phyloP scores from a whole-genome alignment of 2,113 vertebrate species.

The Pseudolaguvia tuberculata region DNA sequence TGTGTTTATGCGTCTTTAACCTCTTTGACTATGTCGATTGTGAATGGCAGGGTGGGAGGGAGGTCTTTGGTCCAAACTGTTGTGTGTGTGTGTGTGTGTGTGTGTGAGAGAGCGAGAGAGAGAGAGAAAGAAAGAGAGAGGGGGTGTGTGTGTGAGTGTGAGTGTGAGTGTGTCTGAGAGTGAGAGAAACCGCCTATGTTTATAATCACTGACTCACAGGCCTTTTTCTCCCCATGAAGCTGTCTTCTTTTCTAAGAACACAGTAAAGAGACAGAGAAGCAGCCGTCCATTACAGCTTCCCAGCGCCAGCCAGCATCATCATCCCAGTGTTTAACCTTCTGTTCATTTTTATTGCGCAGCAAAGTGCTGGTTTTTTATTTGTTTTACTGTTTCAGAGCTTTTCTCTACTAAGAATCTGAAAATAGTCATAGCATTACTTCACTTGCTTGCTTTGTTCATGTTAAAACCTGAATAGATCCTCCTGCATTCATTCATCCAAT shows the following conservation, averaged over 20 bases:
- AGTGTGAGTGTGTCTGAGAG: constrained; percentile 42
- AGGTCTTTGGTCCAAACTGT: not conserved
- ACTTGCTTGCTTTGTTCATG: not conserved
- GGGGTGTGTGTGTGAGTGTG: no score
- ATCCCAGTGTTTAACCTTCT: not conserved
- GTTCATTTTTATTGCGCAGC: constrained; percentile 2
- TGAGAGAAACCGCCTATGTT: constrained; percentile 42
- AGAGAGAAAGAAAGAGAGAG: not conserved
- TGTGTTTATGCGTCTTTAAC: constrained; percentile 21
- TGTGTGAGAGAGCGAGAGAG: not conserved
- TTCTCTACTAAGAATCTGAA: no score
- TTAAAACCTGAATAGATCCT: not conserved
- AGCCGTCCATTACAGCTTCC: not conserved
- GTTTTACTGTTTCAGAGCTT: not conserved
- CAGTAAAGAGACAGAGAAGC: not conserved
- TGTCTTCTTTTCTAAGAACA: constrained; percentile 24
- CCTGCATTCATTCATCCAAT: not conserved
- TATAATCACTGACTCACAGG: constrained; percentile 15
- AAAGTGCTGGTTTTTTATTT: not conserved
- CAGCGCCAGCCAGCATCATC: not conserved
- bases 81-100: constrained; percentile 1
- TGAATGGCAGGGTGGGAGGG: constrained; percentile 2
- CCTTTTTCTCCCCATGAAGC: constrained; percentile 15
- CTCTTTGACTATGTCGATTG: constrained; percentile 11
- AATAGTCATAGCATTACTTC: not conserved